Evolutionary conservation across 1,140 invertebrate species (phyloP).

Genomic region (Listronotus bonariensis): DNA sequence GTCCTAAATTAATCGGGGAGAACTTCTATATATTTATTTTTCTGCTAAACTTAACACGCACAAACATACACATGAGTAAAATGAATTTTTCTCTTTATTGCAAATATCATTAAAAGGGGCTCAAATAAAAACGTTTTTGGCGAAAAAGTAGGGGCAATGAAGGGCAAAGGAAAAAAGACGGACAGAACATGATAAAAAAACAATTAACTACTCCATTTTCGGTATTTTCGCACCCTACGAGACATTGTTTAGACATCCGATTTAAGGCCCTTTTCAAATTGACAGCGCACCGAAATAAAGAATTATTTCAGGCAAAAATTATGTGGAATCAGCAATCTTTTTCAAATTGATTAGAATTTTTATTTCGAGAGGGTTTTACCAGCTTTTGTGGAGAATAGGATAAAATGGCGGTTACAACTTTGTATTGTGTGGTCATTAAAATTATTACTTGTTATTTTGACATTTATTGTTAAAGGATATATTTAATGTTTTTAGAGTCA

Average conservation of each 20-base stretch:
- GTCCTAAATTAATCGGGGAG: slow-evolving; percentile 1
- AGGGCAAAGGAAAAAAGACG: slow-evolving; percentile 17
- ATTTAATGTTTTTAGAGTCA: too few relatives aligned
- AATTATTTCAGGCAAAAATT: slow-evolving; percentile 25
- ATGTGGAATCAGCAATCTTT: slow-evolving; percentile 15
- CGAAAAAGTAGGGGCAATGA: slow-evolving; percentile 16
- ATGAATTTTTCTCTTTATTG: slow-evolving; percentile 13
- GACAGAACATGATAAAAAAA: slow-evolving; percentile 29
- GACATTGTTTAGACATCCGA: slow-evolving; percentile 28
- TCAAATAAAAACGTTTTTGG: slow-evolving; percentile 24
- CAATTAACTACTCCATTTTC: slow-evolving; percentile 32
- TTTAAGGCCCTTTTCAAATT: slow-evolving; percentile 28
- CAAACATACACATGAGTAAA: slow-evolving; percentile 7
- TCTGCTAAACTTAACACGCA: slow-evolving; percentile 1
- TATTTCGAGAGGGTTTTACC: too few relatives aligned
- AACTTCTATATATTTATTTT: slow-evolving; percentile 6
- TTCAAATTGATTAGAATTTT: too few relatives aligned
- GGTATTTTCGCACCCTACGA: slow-evolving; percentile 27
- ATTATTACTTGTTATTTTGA: too few relatives aligned
- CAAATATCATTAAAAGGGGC: slow-evolving; percentile 20
- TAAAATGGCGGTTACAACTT: too few relatives aligned
- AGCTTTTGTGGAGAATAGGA: too few relatives aligned
- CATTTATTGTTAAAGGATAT: too few relatives aligned
- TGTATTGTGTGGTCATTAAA: too few relatives aligned
- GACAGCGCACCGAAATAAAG: slow-evolving; percentile 25